These are phyloP conservation scores for Torymus texanus DNA, from an alignment of 2,888 invertebrate genomes.

Conservation along the genomic window DNA sequence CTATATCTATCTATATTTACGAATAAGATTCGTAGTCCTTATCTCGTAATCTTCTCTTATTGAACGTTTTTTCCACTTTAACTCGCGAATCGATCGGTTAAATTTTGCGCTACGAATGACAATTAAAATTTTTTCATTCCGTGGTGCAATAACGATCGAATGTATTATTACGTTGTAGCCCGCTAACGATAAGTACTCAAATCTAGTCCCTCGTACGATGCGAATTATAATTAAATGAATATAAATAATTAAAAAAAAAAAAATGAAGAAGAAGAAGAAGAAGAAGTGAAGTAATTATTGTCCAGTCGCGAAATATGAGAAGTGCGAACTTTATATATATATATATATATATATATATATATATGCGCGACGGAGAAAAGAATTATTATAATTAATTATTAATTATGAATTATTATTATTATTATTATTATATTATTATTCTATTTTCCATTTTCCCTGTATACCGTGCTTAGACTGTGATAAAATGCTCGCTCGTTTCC, in stretches of 20 bases:
- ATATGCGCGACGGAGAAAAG: background rate
- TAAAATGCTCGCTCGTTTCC: conserved; percentile 64
- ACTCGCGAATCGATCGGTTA: conserved; percentile 35
- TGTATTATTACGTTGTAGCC: conserved; percentile 59
- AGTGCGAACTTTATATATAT: too few relatives aligned
- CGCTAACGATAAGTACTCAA: conserved; percentile 73
- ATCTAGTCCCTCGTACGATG: conserved; percentile 72
- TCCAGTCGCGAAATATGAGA: too few relatives aligned
- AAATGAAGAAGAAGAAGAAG: conserved; percentile 4
- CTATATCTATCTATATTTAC: conserved; percentile 14
- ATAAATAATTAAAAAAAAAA: conserved; percentile 12
- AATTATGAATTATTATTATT: too few relatives aligned
- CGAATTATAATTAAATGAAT: conserved; percentile 50
- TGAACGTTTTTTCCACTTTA: conserved; percentile 38
- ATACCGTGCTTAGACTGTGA: conserved; percentile 69
- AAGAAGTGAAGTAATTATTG: background rate
- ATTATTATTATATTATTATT: too few relatives aligned
- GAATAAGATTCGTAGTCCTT: conserved; percentile 44
- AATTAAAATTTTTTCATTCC: background rate
- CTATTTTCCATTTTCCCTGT: background rate
- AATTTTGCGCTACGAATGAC: background rate
- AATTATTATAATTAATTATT: conserved; percentile 22
- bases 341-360: too few relatives aligned
- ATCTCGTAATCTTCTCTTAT: conserved; percentile 12
- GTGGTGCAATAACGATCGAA: background rate